Percentiles rank a stretch among this genome's conserved stretches.
phyloP scores from a whole-genome alignment of 1,140 invertebrate genomes.

The Leptoteleia sp. region DNA sequence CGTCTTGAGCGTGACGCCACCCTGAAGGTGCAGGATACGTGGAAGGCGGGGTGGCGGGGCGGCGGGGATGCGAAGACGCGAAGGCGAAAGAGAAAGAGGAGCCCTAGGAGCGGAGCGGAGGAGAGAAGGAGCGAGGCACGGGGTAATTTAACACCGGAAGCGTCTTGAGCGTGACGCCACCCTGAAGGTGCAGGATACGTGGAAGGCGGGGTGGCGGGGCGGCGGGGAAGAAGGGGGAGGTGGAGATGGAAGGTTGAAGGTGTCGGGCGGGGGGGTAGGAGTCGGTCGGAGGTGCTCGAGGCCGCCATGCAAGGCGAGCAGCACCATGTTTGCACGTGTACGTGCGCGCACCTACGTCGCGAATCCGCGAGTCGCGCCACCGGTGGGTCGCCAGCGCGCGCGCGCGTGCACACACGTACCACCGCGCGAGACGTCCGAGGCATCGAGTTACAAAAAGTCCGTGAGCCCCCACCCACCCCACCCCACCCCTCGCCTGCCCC shows the following conservation, averaged over 20 bases:
- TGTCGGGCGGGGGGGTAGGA: slow-evolving; percentile 74
- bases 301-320: slow-evolving; percentile 75
- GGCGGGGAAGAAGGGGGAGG: slow-evolving; percentile 71
- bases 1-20: slow-evolving; percentile 81
- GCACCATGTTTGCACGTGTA: slow-evolving; percentile 66
- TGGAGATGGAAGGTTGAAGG: slow-evolving; percentile 70
- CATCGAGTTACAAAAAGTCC: slow-evolving; percentile 70
- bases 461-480: too few relatives aligned
- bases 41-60: slow-evolving; percentile 72
- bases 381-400: too few relatives aligned
- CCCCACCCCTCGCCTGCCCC: too few relatives aligned
- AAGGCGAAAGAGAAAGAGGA: slow-evolving; percentile 12
- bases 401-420: slow-evolving; percentile 14
- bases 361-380: slow-evolving; percentile 37
- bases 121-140: slow-evolving; percentile 61
- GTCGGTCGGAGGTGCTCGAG: slow-evolving; percentile 73
- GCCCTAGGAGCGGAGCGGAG: not conserved
- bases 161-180: slow-evolving; percentile 81
- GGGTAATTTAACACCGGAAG: slow-evolving; percentile 82
- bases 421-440: slow-evolving; percentile 59
- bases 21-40: slow-evolving; percentile 81
- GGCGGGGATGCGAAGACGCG: slow-evolving; percentile 27
- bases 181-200: slow-evolving; percentile 81
- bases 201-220: slow-evolving; percentile 72
- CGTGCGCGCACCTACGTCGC: slow-evolving; percentile 51